Base-by-base conservation (phyloP, 2,797 vertebrate species). In the Chiroxiphia lanceolata region DNA sequence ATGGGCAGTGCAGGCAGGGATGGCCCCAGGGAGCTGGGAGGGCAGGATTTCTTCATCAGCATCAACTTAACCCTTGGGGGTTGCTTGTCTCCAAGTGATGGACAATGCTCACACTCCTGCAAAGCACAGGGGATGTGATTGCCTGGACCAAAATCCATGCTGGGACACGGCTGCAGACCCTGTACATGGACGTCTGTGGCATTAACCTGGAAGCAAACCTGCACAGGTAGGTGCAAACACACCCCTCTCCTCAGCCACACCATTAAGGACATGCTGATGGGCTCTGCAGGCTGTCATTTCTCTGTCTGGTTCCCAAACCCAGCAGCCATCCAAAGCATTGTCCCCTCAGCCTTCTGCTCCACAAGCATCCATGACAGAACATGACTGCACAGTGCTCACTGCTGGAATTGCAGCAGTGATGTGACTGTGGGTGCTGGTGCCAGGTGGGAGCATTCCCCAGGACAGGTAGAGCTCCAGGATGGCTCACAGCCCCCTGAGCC, bases 321-420 rank as follows among this genome's bases (percentile, higher is more conserved):
- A 61, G 65, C 61, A 87, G 31, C 8, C 53, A 64, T 2, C 27
- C 72, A 27, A 5, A 0, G 2, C 45, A 0, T 9, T 3, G 1
- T 2, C 33, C 34, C 33, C 15, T n/a, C 0, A 0, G 33, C 44
- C 63, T 36, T 48, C 59, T 38, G 64, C 80, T 87, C 70, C 69
- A 2, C 0, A 4, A 61, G 38, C 60, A 34, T 5, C 59, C 1
- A 1, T 1, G 8, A 7, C 18, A 0, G 0, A 33, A 1, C 0
- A 0, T 1, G 9, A 7, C 14, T 0, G 0, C n/a, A 1, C 0
- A 0, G 11, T 0, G 2, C 38, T 64, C 0, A 0, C 44, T 27
- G 31, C 57, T 53, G 89, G 53, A 42, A 64, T 6, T 12, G 26
- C 81, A 40, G 84, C 31, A 6, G 21, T 9, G 67, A 8, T 0